A percentile compares a stretch with the other conserved stretches of the same genome.
Conservation (phyloP, 2,113 vertebrate genomes). For the Pelecanus crispus region DNA sequence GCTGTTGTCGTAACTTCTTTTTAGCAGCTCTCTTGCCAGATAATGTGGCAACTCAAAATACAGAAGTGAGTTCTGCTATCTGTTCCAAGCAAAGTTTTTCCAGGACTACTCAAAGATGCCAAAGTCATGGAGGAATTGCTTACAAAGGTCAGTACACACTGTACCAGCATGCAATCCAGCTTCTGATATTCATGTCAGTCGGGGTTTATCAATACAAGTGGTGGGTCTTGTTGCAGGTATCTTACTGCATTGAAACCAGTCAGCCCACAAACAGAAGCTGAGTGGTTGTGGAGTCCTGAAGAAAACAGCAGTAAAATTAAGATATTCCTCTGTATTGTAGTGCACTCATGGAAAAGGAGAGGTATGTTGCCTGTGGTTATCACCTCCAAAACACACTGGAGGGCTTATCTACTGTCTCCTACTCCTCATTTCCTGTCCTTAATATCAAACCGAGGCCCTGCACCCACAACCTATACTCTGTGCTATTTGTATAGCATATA, state of each 20-base stretch:
- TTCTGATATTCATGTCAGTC: background rate
- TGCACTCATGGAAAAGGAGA: background rate
- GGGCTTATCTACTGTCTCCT: background rate
- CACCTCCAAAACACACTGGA: background rate
- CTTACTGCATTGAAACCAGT: background rate
- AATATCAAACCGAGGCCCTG: background rate
- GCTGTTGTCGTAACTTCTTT: background rate
- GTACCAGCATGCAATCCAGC: background rate
- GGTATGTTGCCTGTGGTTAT: background rate
- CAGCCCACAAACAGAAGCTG: background rate
- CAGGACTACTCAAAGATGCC: background rate
- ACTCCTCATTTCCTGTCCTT: background rate
- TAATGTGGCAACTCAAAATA: constrained; percentile 16
- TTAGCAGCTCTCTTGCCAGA: constrained; percentile 11
- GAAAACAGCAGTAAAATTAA: background rate
- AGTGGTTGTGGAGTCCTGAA: background rate
- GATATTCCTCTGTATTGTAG: background rate
- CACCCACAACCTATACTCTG: background rate
- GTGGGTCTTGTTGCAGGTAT: background rate
- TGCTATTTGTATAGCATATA: background rate
- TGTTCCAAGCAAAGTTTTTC: constrained; percentile 13
- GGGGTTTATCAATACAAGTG: background rate
- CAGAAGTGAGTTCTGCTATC: background rate
- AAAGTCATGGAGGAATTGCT: background rate
- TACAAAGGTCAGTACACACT: background rate